Conservation (phyloP, 1,140 invertebrate species). For the Linepithema humile region DNA sequence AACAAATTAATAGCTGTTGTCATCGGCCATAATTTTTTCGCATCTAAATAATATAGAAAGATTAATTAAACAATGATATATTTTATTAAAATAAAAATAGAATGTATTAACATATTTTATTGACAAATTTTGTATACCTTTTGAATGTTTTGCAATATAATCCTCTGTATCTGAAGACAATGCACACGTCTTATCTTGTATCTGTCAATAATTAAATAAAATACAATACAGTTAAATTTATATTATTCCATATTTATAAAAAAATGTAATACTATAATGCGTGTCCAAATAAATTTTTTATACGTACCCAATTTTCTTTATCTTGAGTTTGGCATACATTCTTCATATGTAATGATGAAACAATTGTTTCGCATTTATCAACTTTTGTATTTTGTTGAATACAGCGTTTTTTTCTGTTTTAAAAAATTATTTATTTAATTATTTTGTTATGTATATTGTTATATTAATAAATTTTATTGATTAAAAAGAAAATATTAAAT, state of each 20-base stretch:
- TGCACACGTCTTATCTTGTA: not conserved
- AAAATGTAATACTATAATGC: not conserved
- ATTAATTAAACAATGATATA: not conserved
- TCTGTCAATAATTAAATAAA: not conserved
- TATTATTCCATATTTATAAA: slow-evolving; percentile 8
- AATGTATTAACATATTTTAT: slow-evolving; percentile 10
- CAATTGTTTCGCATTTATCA: not conserved
- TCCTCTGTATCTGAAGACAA: not conserved
- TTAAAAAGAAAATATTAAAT: not conserved
- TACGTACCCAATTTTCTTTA: slow-evolving; percentile 14
- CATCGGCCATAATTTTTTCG: not conserved
- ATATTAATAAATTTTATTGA: not conserved
- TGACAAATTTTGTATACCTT: not conserved
- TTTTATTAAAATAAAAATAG: not conserved
- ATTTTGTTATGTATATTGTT: not conserved
- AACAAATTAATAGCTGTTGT: not conserved
- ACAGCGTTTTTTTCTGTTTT: not conserved
- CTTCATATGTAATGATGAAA: not conserved
- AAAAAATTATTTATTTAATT: too few species aligned
- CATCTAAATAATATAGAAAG: not conserved
- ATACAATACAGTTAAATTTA: slow-evolving; percentile 1
- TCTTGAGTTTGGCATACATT: not conserved
- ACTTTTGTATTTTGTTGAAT: not conserved
- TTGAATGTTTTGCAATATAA: not conserved
- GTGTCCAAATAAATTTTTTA: not conserved